Conservation (phyloP, 2,797 vertebrate genomes). For the Anguilla megastoma region DNA sequence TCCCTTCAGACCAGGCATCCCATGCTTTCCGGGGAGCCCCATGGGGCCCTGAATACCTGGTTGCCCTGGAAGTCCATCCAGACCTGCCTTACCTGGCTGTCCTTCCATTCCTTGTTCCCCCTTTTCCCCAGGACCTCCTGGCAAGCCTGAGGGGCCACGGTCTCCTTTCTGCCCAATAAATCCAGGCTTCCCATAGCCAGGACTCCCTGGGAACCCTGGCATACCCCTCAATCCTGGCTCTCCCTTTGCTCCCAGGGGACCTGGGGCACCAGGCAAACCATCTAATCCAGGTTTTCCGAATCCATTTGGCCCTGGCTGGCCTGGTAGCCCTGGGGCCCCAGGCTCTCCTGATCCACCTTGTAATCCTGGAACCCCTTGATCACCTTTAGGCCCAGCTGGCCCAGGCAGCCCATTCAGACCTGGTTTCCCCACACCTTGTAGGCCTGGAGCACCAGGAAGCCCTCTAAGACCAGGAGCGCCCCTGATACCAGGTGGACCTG, state of each 20-base stretch:
- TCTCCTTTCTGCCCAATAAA: slow-evolving; percentile 88
- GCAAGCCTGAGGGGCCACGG: slow-evolving; percentile 80
- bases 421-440: slow-evolving; percentile 79
- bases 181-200: slow-evolving; percentile 93
- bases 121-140: slow-evolving; percentile 84
- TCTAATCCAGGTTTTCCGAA: slow-evolving; percentile 80
- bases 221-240: slow-evolving; percentile 78
- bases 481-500: slow-evolving; percentile 77
- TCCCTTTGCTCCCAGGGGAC: slow-evolving; percentile 79
- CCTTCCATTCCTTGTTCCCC: slow-evolving; percentile 86
- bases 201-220: slow-evolving; percentile 84
- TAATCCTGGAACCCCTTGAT: slow-evolving; percentile 78
- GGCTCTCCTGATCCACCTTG: slow-evolving; percentile 75
- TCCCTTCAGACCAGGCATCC: slow-evolving; percentile 85
- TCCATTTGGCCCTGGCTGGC: slow-evolving; percentile 78
- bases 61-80: slow-evolving; percentile 79
- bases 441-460: slow-evolving; percentile 76
- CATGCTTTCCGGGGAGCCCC: slow-evolving; percentile 93
- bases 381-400: slow-evolving; percentile 80
- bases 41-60: slow-evolving; percentile 88
- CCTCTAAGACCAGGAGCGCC: slow-evolving; percentile 79
- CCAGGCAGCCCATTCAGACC: slow-evolving; percentile 85
- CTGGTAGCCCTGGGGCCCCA: slow-evolving; percentile 81
- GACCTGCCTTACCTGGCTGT: slow-evolving; percentile 79
- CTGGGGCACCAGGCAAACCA: slow-evolving; percentile 83